phyloP scores from a whole-genome alignment of 2,113 vertebrate species.

The Capricornis sumatraensis region DNA sequence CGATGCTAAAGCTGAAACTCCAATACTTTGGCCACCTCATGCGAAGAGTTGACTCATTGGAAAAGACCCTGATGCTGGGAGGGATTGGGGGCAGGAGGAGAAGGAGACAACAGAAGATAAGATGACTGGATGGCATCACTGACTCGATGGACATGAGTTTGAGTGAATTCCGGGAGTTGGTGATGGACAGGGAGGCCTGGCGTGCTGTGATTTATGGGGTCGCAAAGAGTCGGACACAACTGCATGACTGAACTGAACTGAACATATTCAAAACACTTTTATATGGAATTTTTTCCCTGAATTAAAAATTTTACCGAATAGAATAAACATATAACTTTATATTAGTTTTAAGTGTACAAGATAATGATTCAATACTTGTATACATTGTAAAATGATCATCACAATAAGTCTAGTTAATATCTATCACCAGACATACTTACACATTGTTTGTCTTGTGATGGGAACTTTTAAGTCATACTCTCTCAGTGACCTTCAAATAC shows the following conservation, averaged over 20 bases:
- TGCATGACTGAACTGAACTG: no score
- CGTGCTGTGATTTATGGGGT: no score
- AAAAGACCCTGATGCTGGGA: no score
- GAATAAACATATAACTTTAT: neutral
- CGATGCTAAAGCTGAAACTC: no score
- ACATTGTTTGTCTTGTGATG: neutral
- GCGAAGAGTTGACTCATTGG: no score
- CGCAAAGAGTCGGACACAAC: fast-evolving
- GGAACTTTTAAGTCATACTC: neutral
- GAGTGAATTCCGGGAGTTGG: no score
- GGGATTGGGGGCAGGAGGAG: no score
- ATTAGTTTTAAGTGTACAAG: neutral
- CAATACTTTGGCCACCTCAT: no score
- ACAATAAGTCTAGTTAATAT: neutral
- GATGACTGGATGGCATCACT: no score
- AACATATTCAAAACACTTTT: neutral
- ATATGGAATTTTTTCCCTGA: neutral
- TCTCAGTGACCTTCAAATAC: neutral
- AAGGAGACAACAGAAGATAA: no score
- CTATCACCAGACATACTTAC: neutral
- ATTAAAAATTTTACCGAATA: neutral
- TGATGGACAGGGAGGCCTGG: no score
- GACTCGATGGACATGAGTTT: no score
- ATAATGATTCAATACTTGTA: neutral
- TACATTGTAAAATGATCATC: neutral